Percentiles rank a stretch among this genome's conserved stretches.
Evolutionary conservation across 2,113 vertebrate species (phyloP).

Genomic region (Taxidea taxus): DNA sequence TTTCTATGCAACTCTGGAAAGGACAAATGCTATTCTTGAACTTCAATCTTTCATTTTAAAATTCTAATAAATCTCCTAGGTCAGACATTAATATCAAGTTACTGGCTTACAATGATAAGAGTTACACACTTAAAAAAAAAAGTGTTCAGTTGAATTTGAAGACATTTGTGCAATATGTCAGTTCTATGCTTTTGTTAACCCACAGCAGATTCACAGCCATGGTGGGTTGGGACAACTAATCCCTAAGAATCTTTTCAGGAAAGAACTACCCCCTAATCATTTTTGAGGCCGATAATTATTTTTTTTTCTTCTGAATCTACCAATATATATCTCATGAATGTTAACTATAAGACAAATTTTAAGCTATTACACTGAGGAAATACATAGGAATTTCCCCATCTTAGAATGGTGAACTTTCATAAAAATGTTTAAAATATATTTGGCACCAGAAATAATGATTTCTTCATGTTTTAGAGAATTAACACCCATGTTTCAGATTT

Average conservation of each 20-base stretch:
- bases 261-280: neutral
- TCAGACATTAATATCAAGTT: neutral
- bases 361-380: neutral
- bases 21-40: neutral
- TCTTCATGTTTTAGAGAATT: neutral
- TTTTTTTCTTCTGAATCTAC: slow-evolving; percentile 5
- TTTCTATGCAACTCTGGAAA: neutral
- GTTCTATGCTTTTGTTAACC: neutral
- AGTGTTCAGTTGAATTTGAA: neutral
- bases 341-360: neutral
- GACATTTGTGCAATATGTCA: neutral
- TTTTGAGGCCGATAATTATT: neutral
- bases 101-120: neutral
- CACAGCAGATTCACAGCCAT: neutral
- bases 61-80: neutral
- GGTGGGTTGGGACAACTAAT: neutral
- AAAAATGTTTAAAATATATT: slow-evolving; percentile 15
- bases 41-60: neutral
- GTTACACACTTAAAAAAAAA: neutral
- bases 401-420: neutral
- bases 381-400: neutral
- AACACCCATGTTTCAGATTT: neutral
- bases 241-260: neutral
- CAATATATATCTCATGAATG: neutral
- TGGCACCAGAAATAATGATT: neutral